Evolutionary conservation across 2,113 vertebrate genomes (phyloP).

Genomic region (Xiphophorus couchianus): DNA sequence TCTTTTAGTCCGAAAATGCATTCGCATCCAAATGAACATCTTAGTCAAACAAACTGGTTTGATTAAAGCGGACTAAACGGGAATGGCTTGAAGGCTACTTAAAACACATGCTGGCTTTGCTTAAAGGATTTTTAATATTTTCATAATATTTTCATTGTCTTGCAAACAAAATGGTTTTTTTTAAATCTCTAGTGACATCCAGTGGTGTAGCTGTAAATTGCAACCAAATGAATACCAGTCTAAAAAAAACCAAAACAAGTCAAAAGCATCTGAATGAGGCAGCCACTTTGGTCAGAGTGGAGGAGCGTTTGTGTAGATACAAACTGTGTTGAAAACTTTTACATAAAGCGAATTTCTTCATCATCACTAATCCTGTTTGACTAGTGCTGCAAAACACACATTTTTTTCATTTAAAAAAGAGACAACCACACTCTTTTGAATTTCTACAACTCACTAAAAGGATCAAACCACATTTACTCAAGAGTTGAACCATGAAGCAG

Average conservation of each 20-base stretch:
- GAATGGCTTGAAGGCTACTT: too few species aligned
- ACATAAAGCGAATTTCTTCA: too few species aligned
- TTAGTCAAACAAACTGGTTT: neutral
- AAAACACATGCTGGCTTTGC: too few species aligned
- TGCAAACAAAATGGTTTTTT: too few species aligned
- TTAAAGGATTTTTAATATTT: neutral
- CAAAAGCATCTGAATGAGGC: neutral
- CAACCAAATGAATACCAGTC: too few species aligned
- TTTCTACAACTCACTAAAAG: neutral
- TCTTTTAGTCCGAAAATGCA: too few species aligned
- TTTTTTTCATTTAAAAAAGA: neutral
- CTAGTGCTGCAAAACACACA: too few species aligned
- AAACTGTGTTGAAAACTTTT: neutral
- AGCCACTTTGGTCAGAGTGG: neutral
- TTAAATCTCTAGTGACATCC: neutral
- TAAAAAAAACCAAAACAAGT: neutral
- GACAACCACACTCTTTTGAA: neutral
- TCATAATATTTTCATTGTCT: neutral
- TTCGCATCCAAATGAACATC: too few species aligned
- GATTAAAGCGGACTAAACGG: too few species aligned
- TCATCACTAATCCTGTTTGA: too few species aligned
- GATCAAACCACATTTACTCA: neutral
- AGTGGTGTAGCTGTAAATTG: neutral
- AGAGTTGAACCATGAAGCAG: too few species aligned
- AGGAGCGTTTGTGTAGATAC: neutral